Evolutionary conservation across 2,113 vertebrate genomes (phyloP), one percentile per base, ranked within the genome.

Genomic region (Lota lota): DNA sequence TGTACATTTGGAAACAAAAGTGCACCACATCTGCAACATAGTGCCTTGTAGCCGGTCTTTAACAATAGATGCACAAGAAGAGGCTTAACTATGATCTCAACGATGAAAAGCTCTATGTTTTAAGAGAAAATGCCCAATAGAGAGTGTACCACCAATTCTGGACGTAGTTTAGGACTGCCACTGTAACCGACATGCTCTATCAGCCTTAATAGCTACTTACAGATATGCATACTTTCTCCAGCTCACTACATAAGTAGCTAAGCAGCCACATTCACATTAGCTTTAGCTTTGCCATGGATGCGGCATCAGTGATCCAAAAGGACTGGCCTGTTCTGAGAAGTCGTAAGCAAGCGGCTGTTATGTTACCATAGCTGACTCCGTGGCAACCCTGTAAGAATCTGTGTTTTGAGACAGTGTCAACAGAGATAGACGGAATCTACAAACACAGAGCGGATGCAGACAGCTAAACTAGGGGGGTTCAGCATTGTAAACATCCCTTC

Each of bases 1-100:
- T 81, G 81, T 78, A 77, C 74, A 69, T 70, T 83, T 78, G 66
- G 60, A 81, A 78, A 64, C 53, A 14, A 14, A 47, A 14, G 40
- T 47, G 40, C 40, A 68, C 47, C 76, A 80, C 72, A 81, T 79
- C 60, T 21, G 15, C 28, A 54, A 61, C 5, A 56, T 62, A 62
- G 33, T 5, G 21, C 18, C 50, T 70, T 74, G 75, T 67, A 69
- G 62, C 5, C 17, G 12, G 2, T 4, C 59, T 63, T 59, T 61
- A 67, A 56, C 14, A 8, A 33, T 33, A 3, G 28, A 33, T 3
- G 28, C 28, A 61, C 36, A 66, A 22, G 19, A 19, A 70, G 70
- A 67, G 78, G 72, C 68, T 36, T 64, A 17, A 10, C 61, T 64
- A 66, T 63, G 76, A 68, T 66, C 70, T 79, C 62, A 64, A 67